Percentiles rank a stretch among this genome's conserved stretches.
phyloP scores from a whole-genome alignment of 2,113 vertebrate genomes.

The Piliocolobus tephrosceles region DNA sequence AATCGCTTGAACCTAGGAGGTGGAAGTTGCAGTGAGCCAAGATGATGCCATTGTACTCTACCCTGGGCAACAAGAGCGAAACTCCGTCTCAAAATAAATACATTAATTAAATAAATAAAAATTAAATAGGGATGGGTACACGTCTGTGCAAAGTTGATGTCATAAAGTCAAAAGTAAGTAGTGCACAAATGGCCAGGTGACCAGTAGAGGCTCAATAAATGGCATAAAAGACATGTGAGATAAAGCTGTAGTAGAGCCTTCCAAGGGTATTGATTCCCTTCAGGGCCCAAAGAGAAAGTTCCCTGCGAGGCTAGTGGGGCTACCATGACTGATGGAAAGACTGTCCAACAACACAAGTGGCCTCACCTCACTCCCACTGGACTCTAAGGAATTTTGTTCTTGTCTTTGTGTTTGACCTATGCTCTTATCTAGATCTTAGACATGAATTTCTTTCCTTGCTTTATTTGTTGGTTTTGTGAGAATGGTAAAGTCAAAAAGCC shows the following conservation, averaged over 20 bases:
- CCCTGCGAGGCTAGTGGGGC: not conserved
- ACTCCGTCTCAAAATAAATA: too few species aligned
- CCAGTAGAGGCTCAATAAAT: fast-evolving
- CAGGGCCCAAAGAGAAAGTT: not conserved
- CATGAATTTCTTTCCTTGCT: not conserved
- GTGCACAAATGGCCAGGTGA: not conserved
- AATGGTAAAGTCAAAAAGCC: not conserved
- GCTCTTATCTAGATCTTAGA: not conserved
- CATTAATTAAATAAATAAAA: too few species aligned
- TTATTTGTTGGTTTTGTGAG: not conserved
- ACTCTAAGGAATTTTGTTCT: not conserved
- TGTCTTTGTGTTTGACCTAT: not conserved
- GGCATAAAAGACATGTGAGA: not conserved
- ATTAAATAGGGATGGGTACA: not conserved
- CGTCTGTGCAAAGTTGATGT: not conserved
- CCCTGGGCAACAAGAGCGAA: too few species aligned
- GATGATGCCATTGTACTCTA: too few species aligned
- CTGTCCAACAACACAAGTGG: not conserved
- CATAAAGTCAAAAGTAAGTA: not conserved
- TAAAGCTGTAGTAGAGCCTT: not conserved
- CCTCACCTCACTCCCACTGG: not conserved
- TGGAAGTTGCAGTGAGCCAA: too few species aligned
- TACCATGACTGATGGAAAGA: not conserved
- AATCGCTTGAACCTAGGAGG: too few species aligned
- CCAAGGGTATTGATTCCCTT: not conserved